A percentile compares a stretch with the other conserved stretches of the same genome.
Conservation (phyloP, 2,888 invertebrate species). For the Epicampocera succincta region DNA sequence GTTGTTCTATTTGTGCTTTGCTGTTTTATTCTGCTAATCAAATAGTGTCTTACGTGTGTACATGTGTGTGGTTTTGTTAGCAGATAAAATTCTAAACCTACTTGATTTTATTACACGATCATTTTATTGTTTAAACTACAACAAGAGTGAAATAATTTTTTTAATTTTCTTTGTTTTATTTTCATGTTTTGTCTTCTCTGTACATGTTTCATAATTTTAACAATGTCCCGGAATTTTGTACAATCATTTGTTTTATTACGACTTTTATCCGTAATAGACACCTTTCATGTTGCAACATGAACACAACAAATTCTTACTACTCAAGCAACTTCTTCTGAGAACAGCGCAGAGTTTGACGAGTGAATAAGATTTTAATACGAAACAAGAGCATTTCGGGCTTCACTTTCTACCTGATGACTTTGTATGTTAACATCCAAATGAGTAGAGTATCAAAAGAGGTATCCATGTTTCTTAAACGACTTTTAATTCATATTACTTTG, state of each 20-base stretch:
- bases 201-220: constrained; percentile 43
- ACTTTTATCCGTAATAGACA: constrained; percentile 51
- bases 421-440: neutral
- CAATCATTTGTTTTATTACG: constrained; percentile 4
- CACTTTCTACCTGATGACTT: neutral
- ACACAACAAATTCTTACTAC: constrained; percentile 10
- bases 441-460: too few relatives aligned
- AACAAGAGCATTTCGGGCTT: neutral
- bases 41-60: neutral
- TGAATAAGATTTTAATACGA: neutral
- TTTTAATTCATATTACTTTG: too few relatives aligned
- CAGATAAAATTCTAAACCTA: constrained; percentile 34
- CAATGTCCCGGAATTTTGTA: constrained; percentile 8
- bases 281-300: constrained; percentile 40
- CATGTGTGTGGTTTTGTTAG: neutral
- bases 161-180: constrained; percentile 25
- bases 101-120: constrained; percentile 60
- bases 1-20: constrained; percentile 20
- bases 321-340: too few relatives aligned
- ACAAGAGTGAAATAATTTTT: constrained; percentile 47
- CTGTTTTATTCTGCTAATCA: constrained; percentile 15
- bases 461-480: too few relatives aligned
- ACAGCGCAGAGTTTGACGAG: too few relatives aligned
- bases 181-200: constrained; percentile 15
- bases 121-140: constrained; percentile 57